Base-by-base conservation (phyloP, 1,140 invertebrate genomes). In the Rhynchophorus ferrugineus region DNA sequence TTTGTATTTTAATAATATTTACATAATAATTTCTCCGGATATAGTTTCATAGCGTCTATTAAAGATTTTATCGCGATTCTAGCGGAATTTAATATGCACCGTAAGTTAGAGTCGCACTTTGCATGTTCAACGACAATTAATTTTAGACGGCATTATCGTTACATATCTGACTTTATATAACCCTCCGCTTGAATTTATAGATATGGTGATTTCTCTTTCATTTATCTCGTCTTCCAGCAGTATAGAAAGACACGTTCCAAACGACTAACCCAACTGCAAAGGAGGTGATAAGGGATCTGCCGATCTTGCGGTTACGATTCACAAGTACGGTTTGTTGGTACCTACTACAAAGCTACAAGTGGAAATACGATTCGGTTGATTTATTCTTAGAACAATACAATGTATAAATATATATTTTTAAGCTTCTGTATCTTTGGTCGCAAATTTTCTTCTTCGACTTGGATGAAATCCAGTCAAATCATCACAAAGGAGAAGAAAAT, bases 151-250 rank as follows among this genome's bases (percentile, higher is more conserved):
- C 44, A 54, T 54, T 54, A 54, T 54, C 51, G 51, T 54, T 54
- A 54, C 44, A 47, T 44, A 54, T 54, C 51, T 54, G 51, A 54
- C 44, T 54, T 51, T 51, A 51, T 54, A 42, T 47, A 47, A 47
- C 33, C 44, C 24, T 37, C 19, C 21, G 9, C 18, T 54, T 36
- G 46, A 54, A 54, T 47, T 54, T 54, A 54, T 54, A 33, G 51
- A 43, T 46, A 54, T 54, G 17, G 44, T 46, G 38, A 54, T 46
- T 46, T 54, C 44, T 41, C 8, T 36, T 47, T 41, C 51, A 17
- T 54, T 52, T 52, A 50, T 50, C 48, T 34, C 22, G 3, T 16
- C 47, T 2, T 46, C 17, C 34, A 17, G 38, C 38, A 38, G 35
- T 52, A 44, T 44, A 52, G 36, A 52, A 42, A 52, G 44, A 52